Evolutionary conservation across 1,140 invertebrate species (phyloP).

Genomic region (Linepithema humile): DNA sequence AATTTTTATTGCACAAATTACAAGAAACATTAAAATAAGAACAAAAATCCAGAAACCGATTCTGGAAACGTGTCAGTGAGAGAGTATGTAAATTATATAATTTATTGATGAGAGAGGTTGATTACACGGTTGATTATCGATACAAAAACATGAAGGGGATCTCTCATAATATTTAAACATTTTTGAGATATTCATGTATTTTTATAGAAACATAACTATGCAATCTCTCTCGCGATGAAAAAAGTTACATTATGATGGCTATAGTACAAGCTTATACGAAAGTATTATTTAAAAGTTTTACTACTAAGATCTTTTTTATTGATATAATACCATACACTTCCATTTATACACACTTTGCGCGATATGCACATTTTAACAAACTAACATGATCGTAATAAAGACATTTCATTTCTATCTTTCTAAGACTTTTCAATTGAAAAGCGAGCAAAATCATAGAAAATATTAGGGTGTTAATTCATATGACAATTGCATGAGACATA

Average conservation of each 20-base stretch:
- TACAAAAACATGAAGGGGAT: neutral
- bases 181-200: neutral
- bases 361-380: conserved; percentile 9
- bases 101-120: neutral
- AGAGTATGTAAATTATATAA: neutral
- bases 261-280: conserved; percentile 1
- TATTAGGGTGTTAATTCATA: neutral
- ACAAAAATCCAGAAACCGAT: neutral
- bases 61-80: neutral
- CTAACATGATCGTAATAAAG: conserved; percentile 9
- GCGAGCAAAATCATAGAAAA: conserved; percentile 25
- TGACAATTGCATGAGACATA: neutral
- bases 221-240: neutral
- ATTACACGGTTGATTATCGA: too few relatives aligned
- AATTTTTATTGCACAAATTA: conserved; percentile 17
- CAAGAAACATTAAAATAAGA: neutral
- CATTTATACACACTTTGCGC: neutral
- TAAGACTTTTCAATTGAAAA: neutral
- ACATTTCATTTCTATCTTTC: conserved; percentile 1
- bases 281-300: conserved; percentile 24
- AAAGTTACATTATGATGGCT: conserved; percentile 7
- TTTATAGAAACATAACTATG: neutral
- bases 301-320: conserved; percentile 2
- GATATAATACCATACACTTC: conserved; percentile 15
- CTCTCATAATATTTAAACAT: neutral